These are phyloP conservation scores for Cataglyphis hispanica DNA, from an alignment of 1,140 invertebrate species.

Conservation along the genomic window DNA sequence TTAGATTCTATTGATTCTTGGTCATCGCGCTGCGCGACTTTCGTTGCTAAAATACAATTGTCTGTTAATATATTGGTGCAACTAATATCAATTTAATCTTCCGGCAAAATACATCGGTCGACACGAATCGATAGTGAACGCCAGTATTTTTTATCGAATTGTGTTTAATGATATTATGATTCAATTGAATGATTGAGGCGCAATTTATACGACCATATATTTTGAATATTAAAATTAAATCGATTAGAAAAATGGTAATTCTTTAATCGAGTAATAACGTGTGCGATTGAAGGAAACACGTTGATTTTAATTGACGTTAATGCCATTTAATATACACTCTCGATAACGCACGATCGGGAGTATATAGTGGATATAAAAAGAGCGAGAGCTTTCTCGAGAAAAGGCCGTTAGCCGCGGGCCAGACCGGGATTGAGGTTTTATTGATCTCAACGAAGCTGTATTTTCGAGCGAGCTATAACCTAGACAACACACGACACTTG, in stretches of 20 bases:
- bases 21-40: constrained; percentile 45
- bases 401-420: constrained; percentile 40
- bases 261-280: not conserved
- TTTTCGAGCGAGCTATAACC: constrained; percentile 59
- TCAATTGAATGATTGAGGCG: not conserved
- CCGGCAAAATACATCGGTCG: not conserved
- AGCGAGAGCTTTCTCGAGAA: constrained; percentile 49
- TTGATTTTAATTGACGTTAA: constrained; percentile 41
- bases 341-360: constrained; percentile 11
- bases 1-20: constrained; percentile 54
- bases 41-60: constrained; percentile 26
- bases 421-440: constrained; percentile 57
- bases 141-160: not conserved
- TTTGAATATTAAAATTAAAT: not conserved
- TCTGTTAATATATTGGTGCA: constrained; percentile 11
- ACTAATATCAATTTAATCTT: not conserved
- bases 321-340: constrained; percentile 47
- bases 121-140: not conserved
- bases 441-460: constrained; percentile 60
- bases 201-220: not conserved
- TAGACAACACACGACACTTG: constrained; percentile 61
- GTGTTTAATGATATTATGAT: not conserved
- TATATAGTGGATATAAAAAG: constrained; percentile 24
- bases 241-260: not conserved
- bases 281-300: not conserved